Evolutionary conservation across 2,113 vertebrate species (phyloP).

Genomic region (Syngnathus floridae): DNA sequence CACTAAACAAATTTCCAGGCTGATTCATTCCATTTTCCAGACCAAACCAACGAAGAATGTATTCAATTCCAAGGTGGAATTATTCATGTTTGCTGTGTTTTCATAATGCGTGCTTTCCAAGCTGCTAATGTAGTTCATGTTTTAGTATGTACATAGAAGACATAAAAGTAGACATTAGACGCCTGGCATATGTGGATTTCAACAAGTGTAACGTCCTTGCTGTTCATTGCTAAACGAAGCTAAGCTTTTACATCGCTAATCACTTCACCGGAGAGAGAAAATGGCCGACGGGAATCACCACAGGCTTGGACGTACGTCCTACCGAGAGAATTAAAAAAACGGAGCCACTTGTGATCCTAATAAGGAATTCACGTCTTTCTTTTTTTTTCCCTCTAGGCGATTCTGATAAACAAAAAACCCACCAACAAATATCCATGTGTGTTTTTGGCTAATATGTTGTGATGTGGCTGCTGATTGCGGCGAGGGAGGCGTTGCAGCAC

Average conservation of each 20-base stretch:
- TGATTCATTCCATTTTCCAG: not conserved
- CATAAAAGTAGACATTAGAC: too few relatives aligned
- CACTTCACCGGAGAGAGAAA: not conserved
- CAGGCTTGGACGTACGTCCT: not conserved
- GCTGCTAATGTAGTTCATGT: too few relatives aligned
- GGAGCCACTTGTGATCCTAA: not conserved
- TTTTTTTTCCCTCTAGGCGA: too few relatives aligned
- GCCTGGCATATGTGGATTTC: too few relatives aligned
- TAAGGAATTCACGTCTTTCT: not conserved
- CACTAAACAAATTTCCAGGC: not conserved
- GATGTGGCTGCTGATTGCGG: constrained; percentile 28
- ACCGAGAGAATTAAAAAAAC: not conserved
- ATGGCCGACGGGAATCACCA: not conserved
- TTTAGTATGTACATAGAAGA: too few relatives aligned
- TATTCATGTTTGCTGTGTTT: not conserved
- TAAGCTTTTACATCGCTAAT: not conserved
- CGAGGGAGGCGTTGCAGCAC: constrained; percentile 26
- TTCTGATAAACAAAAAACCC: not conserved
- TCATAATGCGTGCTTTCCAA: too few relatives aligned
- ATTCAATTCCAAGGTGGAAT: not conserved
- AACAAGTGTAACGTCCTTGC: too few relatives aligned
- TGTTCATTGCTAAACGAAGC: not conserved
- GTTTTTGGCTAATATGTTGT: not conserved
- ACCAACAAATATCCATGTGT: not conserved
- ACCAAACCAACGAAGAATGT: not conserved